Base-by-base conservation (phyloP, 2,888 invertebrate species). In the Tetanocera ferruginea region DNA sequence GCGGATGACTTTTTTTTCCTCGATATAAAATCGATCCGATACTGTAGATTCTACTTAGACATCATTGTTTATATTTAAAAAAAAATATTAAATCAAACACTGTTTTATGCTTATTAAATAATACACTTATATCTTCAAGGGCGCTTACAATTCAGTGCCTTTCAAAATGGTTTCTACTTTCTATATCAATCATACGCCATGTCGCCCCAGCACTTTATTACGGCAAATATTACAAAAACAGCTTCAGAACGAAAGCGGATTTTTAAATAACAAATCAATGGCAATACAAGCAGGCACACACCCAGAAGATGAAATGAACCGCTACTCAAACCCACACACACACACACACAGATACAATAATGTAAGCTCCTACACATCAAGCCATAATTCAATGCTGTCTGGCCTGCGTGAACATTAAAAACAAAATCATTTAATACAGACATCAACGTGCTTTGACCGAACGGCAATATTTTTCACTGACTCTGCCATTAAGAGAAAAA, bases 261-360 rank as follows among this genome's bases (percentile, higher is more conserved):
- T 67, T 19, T n/a, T 2, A 76, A 64, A 76, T 31, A 9, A 60
- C 37, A 70, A 67, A 76, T 76, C 62, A 76, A 60, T 76, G 57
- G 34, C 14, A 28, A 70, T 11, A 74, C 25, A 74, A 19, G 31
- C 51, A 17, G 37, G 28, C 60, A 19, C 69, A 60, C 0, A 57
- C 37, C 9, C 67, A 66, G 31, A 43, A 43, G 43, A 43, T 14
- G 11, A 43, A 43, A 43, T 43, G 11, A 43, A 43, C 11, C 43
- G 11, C 43, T 2, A 43, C 43, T 43, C 14, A 11, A 37, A 43
- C 3, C 5, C 2, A 8, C 25, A 60, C 3, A 28, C 2, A 8
- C 25, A 60, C 23, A 60, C 8, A 6, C 9, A 60, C 11, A 28
- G 28, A 2, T n/a, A 28, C 60, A 60, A 23, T 25, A 60, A 60